phyloP scores from a whole-genome alignment of 2,888 invertebrate genomes.

The Bombylius discolor region DNA sequence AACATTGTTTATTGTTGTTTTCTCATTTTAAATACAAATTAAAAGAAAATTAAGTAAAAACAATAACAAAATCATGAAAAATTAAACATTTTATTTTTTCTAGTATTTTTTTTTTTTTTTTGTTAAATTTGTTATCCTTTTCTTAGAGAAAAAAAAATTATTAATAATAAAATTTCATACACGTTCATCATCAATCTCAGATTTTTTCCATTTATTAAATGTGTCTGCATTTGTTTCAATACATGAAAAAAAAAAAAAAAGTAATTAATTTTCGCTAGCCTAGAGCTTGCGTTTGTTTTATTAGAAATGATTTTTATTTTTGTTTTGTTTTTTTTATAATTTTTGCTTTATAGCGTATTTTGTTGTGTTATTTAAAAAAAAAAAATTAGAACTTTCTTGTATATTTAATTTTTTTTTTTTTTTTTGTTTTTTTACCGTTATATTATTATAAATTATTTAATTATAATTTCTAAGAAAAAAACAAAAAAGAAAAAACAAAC shows the following conservation, averaged over 20 bases:
- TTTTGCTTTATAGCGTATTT: too few species aligned
- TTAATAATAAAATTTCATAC: background rate
- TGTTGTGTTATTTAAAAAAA: too few species aligned
- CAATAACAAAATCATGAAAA: too few species aligned
- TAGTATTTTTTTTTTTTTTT: background rate
- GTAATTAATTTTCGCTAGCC: conserved; percentile 2
- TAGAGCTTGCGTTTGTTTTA: conserved; percentile 28
- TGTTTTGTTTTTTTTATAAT: conserved; percentile 24
- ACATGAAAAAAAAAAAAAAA: background rate
- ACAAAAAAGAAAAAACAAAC: too few species aligned
- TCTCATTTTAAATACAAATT: too few species aligned
- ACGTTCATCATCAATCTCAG: background rate
- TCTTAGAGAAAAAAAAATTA: background rate
- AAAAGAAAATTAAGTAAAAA: too few species aligned
- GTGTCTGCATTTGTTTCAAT: conserved; percentile 1
- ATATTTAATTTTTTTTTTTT: too few species aligned
- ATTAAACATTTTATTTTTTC: background rate
- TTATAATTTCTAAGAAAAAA: background rate
- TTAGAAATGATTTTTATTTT: conserved; percentile 16
- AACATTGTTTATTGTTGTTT: conserved; percentile 6
- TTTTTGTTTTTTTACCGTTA: too few species aligned
- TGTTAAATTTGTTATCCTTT: background rate
- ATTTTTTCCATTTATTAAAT: too few species aligned
- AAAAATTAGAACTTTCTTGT: too few species aligned
- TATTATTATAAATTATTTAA: too few species aligned